These are phyloP conservation scores for Scatophagus argus DNA, from an alignment of 2,113 vertebrate genomes.

Conservation along the genomic window DNA sequence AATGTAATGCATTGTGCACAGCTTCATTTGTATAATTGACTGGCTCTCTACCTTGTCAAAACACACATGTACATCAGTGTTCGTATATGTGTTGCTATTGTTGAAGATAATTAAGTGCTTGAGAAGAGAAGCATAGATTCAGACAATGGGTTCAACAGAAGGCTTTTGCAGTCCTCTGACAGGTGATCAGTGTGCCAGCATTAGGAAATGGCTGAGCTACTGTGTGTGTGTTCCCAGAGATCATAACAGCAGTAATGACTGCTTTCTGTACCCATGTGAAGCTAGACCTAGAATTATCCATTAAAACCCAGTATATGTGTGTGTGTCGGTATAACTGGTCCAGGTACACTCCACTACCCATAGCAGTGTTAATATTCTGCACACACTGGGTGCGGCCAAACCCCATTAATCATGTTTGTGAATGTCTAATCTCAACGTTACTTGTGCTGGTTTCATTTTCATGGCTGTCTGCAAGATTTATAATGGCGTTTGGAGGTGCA, in stretches of 20 bases:
- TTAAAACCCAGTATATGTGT: slow-evolving; percentile 44
- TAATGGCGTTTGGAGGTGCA: slow-evolving; percentile 73
- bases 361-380: slow-evolving; percentile 79
- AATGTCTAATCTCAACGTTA: slow-evolving; percentile 84
- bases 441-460: slow-evolving; percentile 83
- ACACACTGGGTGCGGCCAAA: slow-evolving; percentile 72
- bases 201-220: slow-evolving; percentile 23
- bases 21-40: slow-evolving; percentile 11
- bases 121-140: not conserved
- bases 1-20: slow-evolving; percentile 15
- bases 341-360: slow-evolving; percentile 68
- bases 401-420: slow-evolving; percentile 84
- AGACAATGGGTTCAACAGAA: slow-evolving; percentile 18
- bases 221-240: slow-evolving; percentile 35
- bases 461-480: slow-evolving; percentile 84
- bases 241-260: slow-evolving; percentile 30
- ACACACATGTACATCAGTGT: not conserved
- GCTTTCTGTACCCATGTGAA: slow-evolving; percentile 25
- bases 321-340: slow-evolving; percentile 33
- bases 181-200: slow-evolving; percentile 18
- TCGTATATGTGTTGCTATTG: not conserved
- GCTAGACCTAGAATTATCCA: slow-evolving; percentile 31
- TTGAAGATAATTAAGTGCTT: not conserved
- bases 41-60: slow-evolving; percentile 2
- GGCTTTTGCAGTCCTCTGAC: slow-evolving; percentile 3